Evolutionary conservation across 64 coral and sea anemone genomes (phyloP).

Genomic region (Orbicella faveolata): DNA sequence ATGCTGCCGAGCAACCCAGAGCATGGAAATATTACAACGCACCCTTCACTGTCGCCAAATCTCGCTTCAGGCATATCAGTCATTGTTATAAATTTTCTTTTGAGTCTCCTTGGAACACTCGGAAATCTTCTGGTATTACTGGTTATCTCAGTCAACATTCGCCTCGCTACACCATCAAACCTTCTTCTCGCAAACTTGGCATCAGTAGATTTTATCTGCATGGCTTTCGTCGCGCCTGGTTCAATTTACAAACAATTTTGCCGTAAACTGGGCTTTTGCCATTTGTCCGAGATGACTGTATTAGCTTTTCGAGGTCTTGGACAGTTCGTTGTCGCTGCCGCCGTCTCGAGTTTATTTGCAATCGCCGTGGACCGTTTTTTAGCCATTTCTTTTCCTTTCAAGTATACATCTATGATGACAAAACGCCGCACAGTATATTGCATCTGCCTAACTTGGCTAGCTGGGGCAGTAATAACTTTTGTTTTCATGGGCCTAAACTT

Average conservation of each 20-base stretch:
- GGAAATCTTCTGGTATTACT: conserved; percentile 27
- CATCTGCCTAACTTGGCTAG: not conserved
- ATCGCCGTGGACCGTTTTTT: conserved; percentile 30
- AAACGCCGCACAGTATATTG: not conserved
- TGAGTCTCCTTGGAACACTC: conserved; percentile 16
- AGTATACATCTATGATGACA: conserved; percentile 12
- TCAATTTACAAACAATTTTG: conserved; percentile 4
- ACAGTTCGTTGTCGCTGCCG: conserved; percentile 21
- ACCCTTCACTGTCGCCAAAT: not conserved
- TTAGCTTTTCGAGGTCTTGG: not conserved
- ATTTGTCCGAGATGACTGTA: not conserved
- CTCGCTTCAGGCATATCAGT: not conserved
- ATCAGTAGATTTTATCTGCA: not conserved
- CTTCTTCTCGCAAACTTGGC: conserved; percentile 34
- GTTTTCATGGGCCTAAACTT: conserved; percentile 10
- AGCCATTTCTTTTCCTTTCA: conserved; percentile 24
- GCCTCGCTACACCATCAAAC: conserved; percentile 2
- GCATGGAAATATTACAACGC: not conserved
- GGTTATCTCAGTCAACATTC: conserved; percentile 26
- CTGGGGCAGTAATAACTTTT: not conserved
- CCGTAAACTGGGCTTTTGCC: not conserved
- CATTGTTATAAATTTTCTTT: not conserved
- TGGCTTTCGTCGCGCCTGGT: conserved; percentile 7
- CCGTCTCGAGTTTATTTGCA: conserved; percentile 21
- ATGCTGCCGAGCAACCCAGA: not conserved